These are phyloP conservation scores for Nymphicus hollandicus DNA, from an alignment of 2,113 vertebrate genomes.

Conservation along the genomic window DNA sequence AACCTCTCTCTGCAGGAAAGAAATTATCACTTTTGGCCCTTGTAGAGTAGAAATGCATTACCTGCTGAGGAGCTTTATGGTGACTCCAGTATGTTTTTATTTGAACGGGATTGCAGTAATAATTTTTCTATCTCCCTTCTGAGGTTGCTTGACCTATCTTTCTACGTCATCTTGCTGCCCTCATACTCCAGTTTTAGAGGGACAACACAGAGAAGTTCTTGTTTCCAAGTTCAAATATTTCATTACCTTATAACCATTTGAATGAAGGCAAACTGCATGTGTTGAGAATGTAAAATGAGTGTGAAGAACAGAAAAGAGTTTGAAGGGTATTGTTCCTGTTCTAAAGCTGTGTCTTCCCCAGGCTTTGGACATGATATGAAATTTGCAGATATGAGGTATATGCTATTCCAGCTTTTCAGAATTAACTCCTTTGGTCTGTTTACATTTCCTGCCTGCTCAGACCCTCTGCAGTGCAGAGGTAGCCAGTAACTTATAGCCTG, in stretches of 20 bases:
- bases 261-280: neutral
- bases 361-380: neutral
- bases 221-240: neutral
- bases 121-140: neutral
- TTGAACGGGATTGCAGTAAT: neutral
- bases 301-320: neutral
- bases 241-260: neutral
- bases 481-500: neutral
- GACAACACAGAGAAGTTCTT: neutral
- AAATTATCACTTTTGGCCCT: neutral
- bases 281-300: neutral
- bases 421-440: neutral
- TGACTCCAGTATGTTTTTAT: neutral
- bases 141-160: neutral
- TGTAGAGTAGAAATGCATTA: neutral
- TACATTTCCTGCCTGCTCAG: neutral
- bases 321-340: neutral
- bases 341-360: neutral
- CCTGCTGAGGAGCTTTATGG: neutral
- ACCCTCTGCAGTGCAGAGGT: accelerated
- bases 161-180: neutral
- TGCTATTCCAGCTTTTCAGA: neutral
- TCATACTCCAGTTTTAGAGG: neutral
- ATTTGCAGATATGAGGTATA: neutral
- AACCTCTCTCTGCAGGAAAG: neutral